Evolutionary conservation across 2,113 vertebrate genomes (phyloP), one percentile per base, ranked within the genome.

Genomic region (Cephalopholis sonnerati): DNA sequence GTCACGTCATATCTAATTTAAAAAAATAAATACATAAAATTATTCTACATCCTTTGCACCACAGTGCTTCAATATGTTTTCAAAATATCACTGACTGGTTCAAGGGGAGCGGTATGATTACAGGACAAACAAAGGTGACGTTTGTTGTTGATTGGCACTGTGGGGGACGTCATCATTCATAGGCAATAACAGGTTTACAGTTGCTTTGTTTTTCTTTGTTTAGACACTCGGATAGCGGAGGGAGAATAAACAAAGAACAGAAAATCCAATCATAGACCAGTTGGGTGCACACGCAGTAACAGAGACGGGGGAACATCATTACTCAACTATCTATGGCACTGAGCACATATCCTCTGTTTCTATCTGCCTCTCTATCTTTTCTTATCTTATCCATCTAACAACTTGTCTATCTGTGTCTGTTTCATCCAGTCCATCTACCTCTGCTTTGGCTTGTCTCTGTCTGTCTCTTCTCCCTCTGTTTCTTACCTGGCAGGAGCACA

Each of bases 401-500:
- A 79, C 64, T 58, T 65, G 41, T 74, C 67, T n/a, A 16, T 27
- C 44, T 70, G 32, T 65, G 63, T 66, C 57, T 77, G 16, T 63
- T 68, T 77, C 51, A 44, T 12, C 7, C 1, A 10, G 39, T 79
- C 59, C 58, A 29, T 77, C 63, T 22, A 39, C 36, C 36, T 73
- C 27, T 53, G 1, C 57, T 32, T 54, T 58, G 63, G 36, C 51
- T 50, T 44, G 50, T 69, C 46, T 72, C 24, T 53, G n/a, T 61
- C 25, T 13, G 3, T 50, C 64, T 71, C 74, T 41, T 18, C 65
- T 68, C 69, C 2, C 16, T 3, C 74, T 57, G 79, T 53, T 58
- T 54, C 91, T 94, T 72, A 96, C 93, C 97, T 99, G 98, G 89
- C 98, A 99, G 0, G 98, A 99, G 90, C 98, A 99, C 81, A 99